These are phyloP conservation scores for Tubiluchus corallicola DNA, from an alignment of 2,888 invertebrate genomes.

Conservation along the genomic window DNA sequence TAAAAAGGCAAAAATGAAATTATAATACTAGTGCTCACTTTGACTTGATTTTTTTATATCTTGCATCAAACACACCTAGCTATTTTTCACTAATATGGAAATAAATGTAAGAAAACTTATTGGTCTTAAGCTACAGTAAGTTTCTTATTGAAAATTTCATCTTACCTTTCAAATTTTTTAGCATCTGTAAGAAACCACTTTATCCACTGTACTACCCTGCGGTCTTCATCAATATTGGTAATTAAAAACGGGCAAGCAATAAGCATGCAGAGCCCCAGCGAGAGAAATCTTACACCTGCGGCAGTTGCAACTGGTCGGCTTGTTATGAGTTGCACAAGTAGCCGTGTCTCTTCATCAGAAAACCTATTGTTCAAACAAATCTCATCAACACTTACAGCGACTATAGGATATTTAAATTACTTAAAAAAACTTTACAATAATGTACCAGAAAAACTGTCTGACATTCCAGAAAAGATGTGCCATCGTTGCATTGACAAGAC, in stretches of 20 bases:
- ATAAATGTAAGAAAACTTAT: no score
- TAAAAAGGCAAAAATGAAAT: constrained; percentile 9
- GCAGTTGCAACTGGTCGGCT: constrained; percentile 66
- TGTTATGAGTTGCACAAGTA: constrained; percentile 63
- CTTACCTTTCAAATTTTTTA: constrained; percentile 60
- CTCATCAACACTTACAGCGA: no score
- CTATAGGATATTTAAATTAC: constrained; percentile 7
- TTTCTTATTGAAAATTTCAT: no score
- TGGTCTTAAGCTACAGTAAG: no score
- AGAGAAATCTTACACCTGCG: constrained; percentile 78
- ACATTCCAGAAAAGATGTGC: no score
- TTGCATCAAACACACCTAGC: no score
- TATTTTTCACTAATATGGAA: no score
- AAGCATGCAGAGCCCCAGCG: constrained; percentile 77
- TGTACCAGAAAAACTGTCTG: no score
- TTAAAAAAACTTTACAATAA: constrained; percentile 7
- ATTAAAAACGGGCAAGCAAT: constrained; percentile 78
- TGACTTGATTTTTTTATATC: no score
- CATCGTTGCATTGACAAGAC: no score
- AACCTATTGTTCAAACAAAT: no score
- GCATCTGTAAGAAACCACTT: constrained; percentile 81
- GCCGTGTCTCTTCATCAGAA: constrained; percentile 73
- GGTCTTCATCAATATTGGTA: constrained; percentile 55
- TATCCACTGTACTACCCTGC: constrained; percentile 65
- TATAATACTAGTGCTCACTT: no score